Evolutionary conservation across 2,888 invertebrate genomes (phyloP).

Genomic region (Globia sparganii): DNA sequence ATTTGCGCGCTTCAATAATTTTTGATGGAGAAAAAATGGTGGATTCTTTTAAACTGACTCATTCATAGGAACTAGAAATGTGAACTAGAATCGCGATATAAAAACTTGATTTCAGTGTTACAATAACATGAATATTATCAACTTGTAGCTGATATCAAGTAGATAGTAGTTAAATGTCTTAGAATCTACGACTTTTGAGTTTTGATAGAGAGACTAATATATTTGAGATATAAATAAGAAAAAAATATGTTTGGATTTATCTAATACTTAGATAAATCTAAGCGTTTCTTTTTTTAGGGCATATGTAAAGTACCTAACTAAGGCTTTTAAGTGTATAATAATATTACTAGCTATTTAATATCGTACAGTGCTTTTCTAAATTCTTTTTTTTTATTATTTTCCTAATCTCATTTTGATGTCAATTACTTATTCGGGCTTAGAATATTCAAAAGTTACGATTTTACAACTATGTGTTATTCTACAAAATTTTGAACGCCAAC

Average conservation of each 20-base stretch:
- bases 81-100: neutral
- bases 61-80: neutral
- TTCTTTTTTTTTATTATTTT: neutral
- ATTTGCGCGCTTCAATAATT: conserved; percentile 64
- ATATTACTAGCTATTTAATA: no score
- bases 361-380: no score
- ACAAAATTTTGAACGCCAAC: conserved; percentile 7
- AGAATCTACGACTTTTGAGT: no score
- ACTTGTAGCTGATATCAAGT: neutral
- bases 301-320: no score
- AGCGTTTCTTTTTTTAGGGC: no score
- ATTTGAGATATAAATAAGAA: no score
- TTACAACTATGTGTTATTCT: neutral
- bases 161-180: no score
- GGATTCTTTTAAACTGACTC: conserved; percentile 1
- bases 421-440: neutral
- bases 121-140: neutral
- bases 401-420: neutral
- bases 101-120: neutral
- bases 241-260: no score
- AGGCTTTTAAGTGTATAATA: no score
- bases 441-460: neutral
- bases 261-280: no score
- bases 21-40: conserved; percentile 38
- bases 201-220: no score